A percentile compares a stretch with the other conserved stretches of the same genome.
Conservation (phyloP, 2,113 vertebrate genomes). For the Hippocampus guttulatus region DNA sequence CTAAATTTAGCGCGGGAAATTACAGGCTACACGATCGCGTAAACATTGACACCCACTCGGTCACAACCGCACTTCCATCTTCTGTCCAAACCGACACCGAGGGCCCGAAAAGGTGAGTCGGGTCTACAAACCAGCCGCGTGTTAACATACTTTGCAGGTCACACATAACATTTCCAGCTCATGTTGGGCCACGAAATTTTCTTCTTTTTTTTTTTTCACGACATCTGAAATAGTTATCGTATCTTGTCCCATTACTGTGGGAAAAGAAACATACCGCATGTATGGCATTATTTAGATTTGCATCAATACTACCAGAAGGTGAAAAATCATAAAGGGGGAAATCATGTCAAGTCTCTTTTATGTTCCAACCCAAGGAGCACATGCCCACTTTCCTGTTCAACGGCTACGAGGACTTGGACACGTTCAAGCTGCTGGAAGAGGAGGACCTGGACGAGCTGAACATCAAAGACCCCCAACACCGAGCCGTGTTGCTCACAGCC, state of each 20-base stretch:
- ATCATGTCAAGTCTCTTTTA: too few species aligned
- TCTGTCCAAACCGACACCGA: background rate
- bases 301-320: too few species aligned
- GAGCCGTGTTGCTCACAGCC: slow-evolving; percentile 90
- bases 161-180: too few species aligned
- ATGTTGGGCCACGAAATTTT: too few species aligned
- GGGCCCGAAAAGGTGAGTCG: slow-evolving; percentile 17
- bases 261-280: too few species aligned
- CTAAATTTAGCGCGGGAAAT: slow-evolving; percentile 36
- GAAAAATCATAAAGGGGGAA: too few species aligned
- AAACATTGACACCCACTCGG: slow-evolving; percentile 49
- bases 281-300: too few species aligned
- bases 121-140: background rate
- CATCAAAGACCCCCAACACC: slow-evolving; percentile 90
- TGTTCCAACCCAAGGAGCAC: slow-evolving; percentile 74
- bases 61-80: slow-evolving; percentile 33
- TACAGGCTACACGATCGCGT: slow-evolving; percentile 19
- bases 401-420: slow-evolving; percentile 96
- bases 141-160: background rate
- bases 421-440: slow-evolving; percentile 94
- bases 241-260: too few species aligned
- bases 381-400: slow-evolving; percentile 99
- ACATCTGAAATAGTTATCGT: too few species aligned
- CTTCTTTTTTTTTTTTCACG: too few species aligned
- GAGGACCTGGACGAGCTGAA: slow-evolving; percentile 97